Evolutionary conservation across 2,113 vertebrate genomes (phyloP).

Genomic region (Crotalus viridis): DNA sequence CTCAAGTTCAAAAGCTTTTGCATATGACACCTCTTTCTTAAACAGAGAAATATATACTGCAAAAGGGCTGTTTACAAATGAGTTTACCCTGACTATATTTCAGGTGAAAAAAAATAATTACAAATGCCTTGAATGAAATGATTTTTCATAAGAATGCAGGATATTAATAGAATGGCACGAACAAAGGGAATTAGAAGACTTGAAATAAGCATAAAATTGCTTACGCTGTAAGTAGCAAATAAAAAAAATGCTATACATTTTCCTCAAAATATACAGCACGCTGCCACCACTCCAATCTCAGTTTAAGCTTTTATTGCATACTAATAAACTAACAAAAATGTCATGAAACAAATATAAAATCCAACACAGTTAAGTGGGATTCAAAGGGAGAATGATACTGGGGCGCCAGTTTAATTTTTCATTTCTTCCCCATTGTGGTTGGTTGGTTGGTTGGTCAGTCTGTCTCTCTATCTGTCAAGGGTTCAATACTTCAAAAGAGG

Average conservation of each 20-base stretch:
- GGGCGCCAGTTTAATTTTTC: neutral
- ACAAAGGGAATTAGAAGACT: conserved; percentile 1
- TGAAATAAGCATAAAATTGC: neutral
- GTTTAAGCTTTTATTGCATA: neutral
- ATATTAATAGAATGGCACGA: neutral
- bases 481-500: neutral
- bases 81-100: neutral
- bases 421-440: neutral
- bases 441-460: neutral
- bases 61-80: neutral
- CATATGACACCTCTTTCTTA: neutral
- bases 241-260: neutral
- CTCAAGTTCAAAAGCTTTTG: neutral
- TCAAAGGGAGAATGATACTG: neutral
- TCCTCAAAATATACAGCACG: neutral
- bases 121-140: neutral
- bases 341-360: neutral
- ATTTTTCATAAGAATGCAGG: neutral
- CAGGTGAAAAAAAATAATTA: neutral
- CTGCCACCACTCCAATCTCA: neutral
- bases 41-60: neutral
- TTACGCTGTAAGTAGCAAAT: neutral
- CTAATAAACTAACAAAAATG: neutral
- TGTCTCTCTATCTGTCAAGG: neutral
- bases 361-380: neutral